These are phyloP conservation scores for Harpagoxenus sublaevis DNA, from an alignment of 2,888 invertebrate species.

Conservation along the genomic window DNA sequence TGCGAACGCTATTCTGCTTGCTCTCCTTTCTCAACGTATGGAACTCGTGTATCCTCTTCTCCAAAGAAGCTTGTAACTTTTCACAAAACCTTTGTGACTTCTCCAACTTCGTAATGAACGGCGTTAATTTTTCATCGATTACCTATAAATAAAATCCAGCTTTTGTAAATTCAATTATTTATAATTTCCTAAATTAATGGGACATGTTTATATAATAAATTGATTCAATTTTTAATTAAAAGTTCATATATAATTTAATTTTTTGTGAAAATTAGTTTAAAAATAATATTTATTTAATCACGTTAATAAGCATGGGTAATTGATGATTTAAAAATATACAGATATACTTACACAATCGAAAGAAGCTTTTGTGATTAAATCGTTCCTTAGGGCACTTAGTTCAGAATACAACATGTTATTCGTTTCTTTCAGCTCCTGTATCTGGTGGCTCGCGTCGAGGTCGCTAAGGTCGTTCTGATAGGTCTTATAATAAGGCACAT, in stretches of 20 bases:
- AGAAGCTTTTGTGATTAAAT: constrained; percentile 72
- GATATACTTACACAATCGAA: constrained; percentile 75
- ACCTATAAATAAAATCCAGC: constrained; percentile 68
- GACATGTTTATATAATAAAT: neutral
- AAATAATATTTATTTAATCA: neutral
- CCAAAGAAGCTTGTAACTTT: constrained; percentile 82
- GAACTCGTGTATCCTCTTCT: constrained; percentile 84
- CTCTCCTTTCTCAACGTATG: constrained; percentile 86
- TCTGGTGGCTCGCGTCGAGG: constrained; percentile 75
- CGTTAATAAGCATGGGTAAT: neutral
- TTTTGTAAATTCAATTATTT: neutral
- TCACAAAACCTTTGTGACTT: constrained; percentile 79
- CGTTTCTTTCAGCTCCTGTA: constrained; percentile 80
- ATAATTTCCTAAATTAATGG: neutral
- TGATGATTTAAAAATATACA: neutral
- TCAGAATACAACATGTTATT: constrained; percentile 79
- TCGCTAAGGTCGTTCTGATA: constrained; percentile 80
- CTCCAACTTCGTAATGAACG: constrained; percentile 79
- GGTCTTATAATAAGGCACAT: constrained; percentile 79
- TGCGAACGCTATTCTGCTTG: constrained; percentile 88
- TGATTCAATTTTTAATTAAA: neutral
- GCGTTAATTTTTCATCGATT: constrained; percentile 78
- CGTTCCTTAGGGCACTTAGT: constrained; percentile 77
- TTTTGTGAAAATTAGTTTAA: neutral
- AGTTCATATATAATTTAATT: neutral